These are phyloP conservation scores for Meriones unguiculatus DNA, from an alignment of 2,113 vertebrate species.

Conservation along the genomic window DNA sequence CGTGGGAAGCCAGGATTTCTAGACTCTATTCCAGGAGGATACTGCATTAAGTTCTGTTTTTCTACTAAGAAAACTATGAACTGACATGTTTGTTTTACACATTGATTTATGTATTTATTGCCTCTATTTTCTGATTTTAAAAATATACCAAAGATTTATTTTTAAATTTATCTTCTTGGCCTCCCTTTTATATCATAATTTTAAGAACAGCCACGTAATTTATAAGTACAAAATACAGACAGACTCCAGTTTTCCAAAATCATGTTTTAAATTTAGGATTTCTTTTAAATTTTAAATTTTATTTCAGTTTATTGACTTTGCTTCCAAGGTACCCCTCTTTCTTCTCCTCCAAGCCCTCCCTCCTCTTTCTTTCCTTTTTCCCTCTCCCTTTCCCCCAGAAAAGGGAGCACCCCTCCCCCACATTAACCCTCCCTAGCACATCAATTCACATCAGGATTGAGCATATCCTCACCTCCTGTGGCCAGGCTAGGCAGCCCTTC, in stretches of 20 bases:
- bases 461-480: no score
- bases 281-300: no score
- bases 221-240: conserved; percentile 7
- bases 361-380: no score
- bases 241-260: neutral
- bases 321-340: no score
- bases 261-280: neutral
- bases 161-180: conserved; percentile 62
- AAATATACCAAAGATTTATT: conserved; percentile 43
- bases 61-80: conserved; percentile 62
- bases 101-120: conserved; percentile 78
- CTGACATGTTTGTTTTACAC: conserved; percentile 71
- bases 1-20: conserved; percentile 50
- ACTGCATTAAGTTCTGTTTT: conserved; percentile 60
- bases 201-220: conserved; percentile 20
- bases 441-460: no score
- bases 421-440: no score
- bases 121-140: conserved; percentile 73
- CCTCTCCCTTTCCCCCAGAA: no score
- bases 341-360: no score
- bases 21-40: conserved; percentile 68
- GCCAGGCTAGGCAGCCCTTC: no score
- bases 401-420: no score
- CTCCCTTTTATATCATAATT: conserved; percentile 35
- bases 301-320: no score